Base-by-base conservation (phyloP, 2,888 invertebrate species). In the Cheilosia impressa region DNA sequence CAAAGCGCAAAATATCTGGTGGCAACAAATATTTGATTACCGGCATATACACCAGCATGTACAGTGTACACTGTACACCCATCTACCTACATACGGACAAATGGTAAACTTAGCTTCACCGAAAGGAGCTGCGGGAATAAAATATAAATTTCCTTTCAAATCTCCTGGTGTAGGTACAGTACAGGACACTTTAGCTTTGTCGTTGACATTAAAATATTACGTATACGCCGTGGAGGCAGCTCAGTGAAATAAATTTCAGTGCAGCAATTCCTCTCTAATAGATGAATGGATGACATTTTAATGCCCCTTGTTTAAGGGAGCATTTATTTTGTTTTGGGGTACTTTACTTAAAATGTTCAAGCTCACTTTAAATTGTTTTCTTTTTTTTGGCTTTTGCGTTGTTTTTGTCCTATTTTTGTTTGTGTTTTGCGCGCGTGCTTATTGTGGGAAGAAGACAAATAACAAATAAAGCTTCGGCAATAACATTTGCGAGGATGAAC, bases 191-290 rank as follows among this genome's bases (percentile, higher is more conserved):
- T 65, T 22, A 17, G 41, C 63, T 22, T 57, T 68, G 62, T 57
- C 22, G 52, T 52, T 62, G 72, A 72, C 77, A 82, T 77, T 82
- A 68, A 82, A 82, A 77, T 82, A 77, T 82, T 68, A 77, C 77
- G 60, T 66, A 55, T 73, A 53, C 66, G 60, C 53, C 58, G 17
- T 47, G 62, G 27, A 45, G 24, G 24, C 55, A n/a, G 58, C 15
- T 19, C 41, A 10, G 13, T 6, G 43, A 55, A 24, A 68, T 73
- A 50, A 62, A 77, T 60, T 66, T 66, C 22, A 5, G 10, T 57
- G 55, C 34, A 52, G 50, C 72, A 63, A 82, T 69, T 77, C 72
- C 27, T 53, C 55, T 47, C 63, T 72, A 63, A 57, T 68, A 68
- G 68, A 72, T 58, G 73, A 45, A 69, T 73, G 83, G 78, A 78